Conservation (phyloP, 2,797 vertebrate species). For the Ctenopoma kingsleyae region DNA sequence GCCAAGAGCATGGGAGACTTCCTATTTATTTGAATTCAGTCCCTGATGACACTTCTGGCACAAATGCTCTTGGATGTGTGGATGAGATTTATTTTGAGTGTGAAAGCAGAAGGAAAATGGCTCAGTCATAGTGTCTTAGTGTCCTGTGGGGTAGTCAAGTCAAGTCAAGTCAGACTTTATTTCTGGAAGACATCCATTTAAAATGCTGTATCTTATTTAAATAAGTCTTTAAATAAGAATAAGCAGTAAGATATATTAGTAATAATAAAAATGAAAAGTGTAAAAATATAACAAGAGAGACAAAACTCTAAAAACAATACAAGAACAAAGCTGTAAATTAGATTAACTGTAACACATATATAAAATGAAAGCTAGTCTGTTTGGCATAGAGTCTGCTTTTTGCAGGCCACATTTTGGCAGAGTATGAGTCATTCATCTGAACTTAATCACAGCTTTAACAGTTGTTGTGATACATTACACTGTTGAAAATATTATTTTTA, state of each 20-base stretch:
- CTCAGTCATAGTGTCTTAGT: slow-evolving; percentile 29
- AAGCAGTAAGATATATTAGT: not conserved
- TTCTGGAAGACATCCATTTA: slow-evolving; percentile 4
- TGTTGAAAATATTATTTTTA: slow-evolving; percentile 4
- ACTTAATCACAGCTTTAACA: slow-evolving; percentile 9
- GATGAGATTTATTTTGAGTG: slow-evolving; percentile 64
- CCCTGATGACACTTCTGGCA: slow-evolving; percentile 60
- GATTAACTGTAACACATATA: not conserved
- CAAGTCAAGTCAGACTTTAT: slow-evolving; percentile 28
- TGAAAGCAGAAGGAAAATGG: slow-evolving; percentile 49
- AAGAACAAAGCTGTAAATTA: not conserved
- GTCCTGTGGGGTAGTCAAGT: slow-evolving; percentile 41
- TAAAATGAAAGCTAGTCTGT: not conserved
- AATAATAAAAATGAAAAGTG: not conserved
- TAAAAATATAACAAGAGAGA: not conserved
- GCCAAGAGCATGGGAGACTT: slow-evolving; percentile 43
- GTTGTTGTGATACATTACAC: not conserved
- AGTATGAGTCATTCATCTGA: slow-evolving; percentile 7
- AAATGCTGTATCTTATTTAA: too few relatives aligned
- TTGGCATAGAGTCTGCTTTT: too few relatives aligned
- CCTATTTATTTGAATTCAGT: slow-evolving; percentile 63
- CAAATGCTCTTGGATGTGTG: slow-evolving; percentile 60
- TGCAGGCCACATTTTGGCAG: too few relatives aligned
- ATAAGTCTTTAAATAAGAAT: not conserved
- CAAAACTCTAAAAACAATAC: not conserved